Conservation (phyloP, 2,113 vertebrate genomes). For the Ophiodon elongatus region DNA sequence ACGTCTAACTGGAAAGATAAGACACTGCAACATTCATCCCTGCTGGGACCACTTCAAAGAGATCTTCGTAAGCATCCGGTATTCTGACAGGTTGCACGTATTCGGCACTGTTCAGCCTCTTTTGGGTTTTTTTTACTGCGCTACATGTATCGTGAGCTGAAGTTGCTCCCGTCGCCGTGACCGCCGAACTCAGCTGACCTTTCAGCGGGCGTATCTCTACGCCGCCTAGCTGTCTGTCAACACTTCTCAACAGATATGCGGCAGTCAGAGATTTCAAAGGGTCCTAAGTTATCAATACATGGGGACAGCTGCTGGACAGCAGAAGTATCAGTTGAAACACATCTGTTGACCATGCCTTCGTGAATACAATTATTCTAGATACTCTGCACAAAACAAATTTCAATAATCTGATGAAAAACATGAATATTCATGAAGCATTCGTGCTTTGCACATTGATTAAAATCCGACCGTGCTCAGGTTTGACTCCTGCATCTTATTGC, state of each 20-base stretch:
- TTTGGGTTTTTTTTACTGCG: conserved; percentile 7
- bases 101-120: background rate
- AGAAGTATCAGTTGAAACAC: background rate
- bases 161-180: conserved; percentile 6
- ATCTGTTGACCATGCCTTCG: background rate
- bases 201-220: conserved; percentile 9
- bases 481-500: background rate
- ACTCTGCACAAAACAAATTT: background rate
- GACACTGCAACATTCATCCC: background rate
- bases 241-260: conserved; percentile 28
- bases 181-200: conserved; percentile 52
- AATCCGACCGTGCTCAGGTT: background rate
- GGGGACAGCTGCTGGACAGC: conserved; percentile 16
- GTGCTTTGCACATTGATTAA: background rate
- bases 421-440: background rate
- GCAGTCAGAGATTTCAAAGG: conserved; percentile 14
- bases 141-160: background rate
- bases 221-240: conserved; percentile 50
- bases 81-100: conserved; percentile 16
- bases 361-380: background rate
- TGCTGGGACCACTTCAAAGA: conserved; percentile 4
- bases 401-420: conserved; percentile 11
- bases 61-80: background rate
- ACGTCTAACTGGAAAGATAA: background rate
- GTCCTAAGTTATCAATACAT: background rate